Percentiles rank a stretch among this genome's conserved stretches.
Conservation (phyloP, 2,797 vertebrate genomes). For the Lepilemur ruficaudatus region DNA sequence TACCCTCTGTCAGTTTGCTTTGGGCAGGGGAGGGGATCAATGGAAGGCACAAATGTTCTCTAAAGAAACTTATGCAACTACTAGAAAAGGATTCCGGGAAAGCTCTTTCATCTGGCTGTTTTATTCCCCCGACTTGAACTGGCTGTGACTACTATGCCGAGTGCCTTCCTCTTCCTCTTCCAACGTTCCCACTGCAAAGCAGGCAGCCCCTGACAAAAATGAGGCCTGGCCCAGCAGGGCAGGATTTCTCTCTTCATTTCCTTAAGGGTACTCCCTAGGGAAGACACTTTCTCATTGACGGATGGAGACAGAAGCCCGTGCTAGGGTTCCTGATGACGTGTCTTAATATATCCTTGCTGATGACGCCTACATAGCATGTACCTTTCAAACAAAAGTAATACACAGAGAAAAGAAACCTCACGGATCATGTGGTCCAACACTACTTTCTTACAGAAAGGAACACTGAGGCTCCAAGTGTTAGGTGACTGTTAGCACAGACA, state of each 20-base stretch:
- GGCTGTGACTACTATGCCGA: not conserved
- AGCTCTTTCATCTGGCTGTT: not conserved
- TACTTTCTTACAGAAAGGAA: not conserved
- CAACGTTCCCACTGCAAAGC: not conserved
- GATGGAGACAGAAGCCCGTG: not conserved
- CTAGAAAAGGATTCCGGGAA: not conserved
- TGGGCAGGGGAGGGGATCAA: not conserved
- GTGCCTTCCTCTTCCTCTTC: not conserved
- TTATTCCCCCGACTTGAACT: not conserved
- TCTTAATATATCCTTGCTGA: not conserved
- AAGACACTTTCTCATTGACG: not conserved
- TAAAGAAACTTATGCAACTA: not conserved
- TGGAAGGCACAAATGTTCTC: not conserved
- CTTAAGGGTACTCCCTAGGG: not conserved
- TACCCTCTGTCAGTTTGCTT: not conserved
- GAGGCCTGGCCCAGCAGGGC: not conserved
- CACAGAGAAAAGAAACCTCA: not conserved
- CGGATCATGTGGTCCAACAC: not conserved
- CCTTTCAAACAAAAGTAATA: not conserved
- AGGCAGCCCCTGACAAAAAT: accelerated
- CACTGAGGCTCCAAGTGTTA: not conserved
- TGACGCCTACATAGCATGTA: not conserved
- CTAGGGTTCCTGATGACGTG: not conserved
- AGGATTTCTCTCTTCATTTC: not conserved
- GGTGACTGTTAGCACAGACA: not conserved